Evolutionary conservation across 2,797 vertebrate species (phyloP).

Genomic region (Oreochromis grahami): DNA sequence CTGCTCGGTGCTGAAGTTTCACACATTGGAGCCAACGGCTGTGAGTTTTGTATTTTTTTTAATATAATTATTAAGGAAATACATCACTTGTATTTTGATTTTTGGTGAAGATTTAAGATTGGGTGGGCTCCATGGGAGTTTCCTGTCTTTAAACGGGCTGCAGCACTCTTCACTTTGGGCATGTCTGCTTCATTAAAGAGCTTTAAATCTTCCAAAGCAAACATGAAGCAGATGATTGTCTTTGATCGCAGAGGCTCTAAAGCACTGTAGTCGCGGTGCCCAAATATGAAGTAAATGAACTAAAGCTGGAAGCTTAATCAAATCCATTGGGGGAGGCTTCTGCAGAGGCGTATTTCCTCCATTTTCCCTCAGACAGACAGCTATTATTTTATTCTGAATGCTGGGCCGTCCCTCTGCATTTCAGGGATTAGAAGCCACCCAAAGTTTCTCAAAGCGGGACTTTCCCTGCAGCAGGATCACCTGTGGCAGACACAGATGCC

Average conservation of each 20-base stretch:
- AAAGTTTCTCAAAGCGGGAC: neutral
- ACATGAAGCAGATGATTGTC: neutral
- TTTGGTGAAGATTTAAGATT: neutral
- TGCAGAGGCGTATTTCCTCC: neutral
- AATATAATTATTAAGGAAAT: neutral
- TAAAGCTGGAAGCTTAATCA: neutral
- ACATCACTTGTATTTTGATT: neutral
- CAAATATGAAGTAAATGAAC: neutral
- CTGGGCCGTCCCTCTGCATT: neutral
- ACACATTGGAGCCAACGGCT: neutral
- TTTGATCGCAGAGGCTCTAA: neutral
- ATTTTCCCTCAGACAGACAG: neutral
- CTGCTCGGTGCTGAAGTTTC: neutral
- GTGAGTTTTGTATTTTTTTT: neutral
- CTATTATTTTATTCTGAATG: neutral
- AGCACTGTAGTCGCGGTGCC: fast-evolving
- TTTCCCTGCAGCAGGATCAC: neutral
- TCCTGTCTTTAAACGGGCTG: neutral
- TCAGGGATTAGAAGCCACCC: neutral
- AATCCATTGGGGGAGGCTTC: fast-evolving
- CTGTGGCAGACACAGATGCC: fast-evolving
- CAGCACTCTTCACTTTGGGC: neutral
- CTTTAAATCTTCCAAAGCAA: neutral
- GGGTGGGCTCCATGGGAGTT: neutral
- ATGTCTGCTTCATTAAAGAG: neutral